A percentile compares a stretch with the other conserved stretches of the same genome.
Evolutionary conservation across 2,113 vertebrate species (phyloP).

Genomic region (Mesoclemmys tuberculata): DNA sequence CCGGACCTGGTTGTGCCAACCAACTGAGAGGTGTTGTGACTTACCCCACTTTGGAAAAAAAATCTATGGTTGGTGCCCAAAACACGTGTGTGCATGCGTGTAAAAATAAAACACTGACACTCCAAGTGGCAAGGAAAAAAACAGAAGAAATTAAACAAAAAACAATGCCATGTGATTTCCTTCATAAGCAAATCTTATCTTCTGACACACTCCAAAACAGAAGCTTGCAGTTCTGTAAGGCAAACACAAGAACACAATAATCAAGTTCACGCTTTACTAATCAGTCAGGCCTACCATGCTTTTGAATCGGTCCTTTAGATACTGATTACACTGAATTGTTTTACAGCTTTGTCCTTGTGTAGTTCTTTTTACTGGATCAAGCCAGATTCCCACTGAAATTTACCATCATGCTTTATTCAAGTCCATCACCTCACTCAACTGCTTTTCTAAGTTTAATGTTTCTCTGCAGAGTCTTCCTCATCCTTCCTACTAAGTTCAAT

Average conservation of each 20-base stretch:
- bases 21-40: neutral
- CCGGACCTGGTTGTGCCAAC: neutral
- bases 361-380: neutral
- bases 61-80: accelerated
- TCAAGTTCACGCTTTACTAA: neutral
- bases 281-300: neutral
- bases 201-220: neutral
- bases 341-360: neutral
- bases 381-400: neutral
- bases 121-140: neutral
- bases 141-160: neutral
- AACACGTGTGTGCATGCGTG: neutral
- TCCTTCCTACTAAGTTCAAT: neutral
- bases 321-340: neutral
- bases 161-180: neutral
- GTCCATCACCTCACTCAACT: neutral
- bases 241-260: neutral
- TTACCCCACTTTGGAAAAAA: neutral
- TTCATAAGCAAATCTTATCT: neutral
- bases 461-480: neutral
- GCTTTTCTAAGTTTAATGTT: neutral
- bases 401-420: neutral
- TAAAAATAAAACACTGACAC: neutral
- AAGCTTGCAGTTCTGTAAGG: neutral
- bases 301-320: neutral